Evolutionary conservation across 2,888 invertebrate species (phyloP).

Genomic region (Cybosia mesomella): DNA sequence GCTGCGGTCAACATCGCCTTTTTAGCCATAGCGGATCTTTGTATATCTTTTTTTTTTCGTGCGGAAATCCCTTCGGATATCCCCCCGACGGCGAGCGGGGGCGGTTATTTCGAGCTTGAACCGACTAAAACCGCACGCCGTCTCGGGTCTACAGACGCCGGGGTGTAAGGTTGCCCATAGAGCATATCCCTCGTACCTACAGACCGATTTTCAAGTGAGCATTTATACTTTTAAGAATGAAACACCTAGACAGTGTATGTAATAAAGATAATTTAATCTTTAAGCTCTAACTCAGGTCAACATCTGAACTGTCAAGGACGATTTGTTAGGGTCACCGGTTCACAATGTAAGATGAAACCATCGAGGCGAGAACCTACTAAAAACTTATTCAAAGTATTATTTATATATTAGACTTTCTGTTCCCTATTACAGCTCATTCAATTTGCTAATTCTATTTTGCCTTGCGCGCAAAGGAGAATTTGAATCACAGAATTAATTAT

Average conservation of each 20-base stretch:
- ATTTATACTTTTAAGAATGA: not conserved
- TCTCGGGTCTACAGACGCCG: no score
- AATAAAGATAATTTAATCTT: slow-evolving; percentile 2
- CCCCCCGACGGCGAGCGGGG: no score
- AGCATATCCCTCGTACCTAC: no score
- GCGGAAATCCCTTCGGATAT: no score
- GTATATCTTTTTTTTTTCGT: no score
- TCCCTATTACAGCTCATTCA: not conserved
- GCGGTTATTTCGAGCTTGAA: no score
- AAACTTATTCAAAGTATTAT: not conserved
- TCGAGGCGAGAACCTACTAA: not conserved
- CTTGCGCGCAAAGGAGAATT: not conserved
- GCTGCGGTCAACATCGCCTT: no score
- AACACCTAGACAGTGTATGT: not conserved
- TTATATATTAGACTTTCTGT: not conserved
- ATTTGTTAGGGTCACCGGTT: not conserved
- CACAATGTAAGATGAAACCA: not conserved
- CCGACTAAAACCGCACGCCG: no score
- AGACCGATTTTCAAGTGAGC: no score
- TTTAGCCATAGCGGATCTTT: no score
- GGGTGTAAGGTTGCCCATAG: no score
- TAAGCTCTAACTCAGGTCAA: not conserved
- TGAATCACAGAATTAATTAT: slow-evolving; percentile 13
- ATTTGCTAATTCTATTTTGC: not conserved
- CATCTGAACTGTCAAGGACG: slow-evolving; percentile 1